phyloP scores from a whole-genome alignment of 2,888 invertebrate genomes.

The Helleia helle region DNA sequence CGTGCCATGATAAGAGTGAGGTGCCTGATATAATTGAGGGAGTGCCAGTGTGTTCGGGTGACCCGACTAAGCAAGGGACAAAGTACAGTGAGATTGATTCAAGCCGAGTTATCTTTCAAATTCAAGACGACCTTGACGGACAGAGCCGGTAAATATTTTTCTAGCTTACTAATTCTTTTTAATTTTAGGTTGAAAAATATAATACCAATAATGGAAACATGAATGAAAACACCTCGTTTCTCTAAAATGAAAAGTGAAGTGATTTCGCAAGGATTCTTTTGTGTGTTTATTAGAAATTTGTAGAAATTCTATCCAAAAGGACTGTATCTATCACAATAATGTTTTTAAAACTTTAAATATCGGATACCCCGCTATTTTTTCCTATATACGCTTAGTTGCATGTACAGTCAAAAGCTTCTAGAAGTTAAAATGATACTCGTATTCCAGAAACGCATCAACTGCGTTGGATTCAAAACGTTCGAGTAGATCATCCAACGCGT shows the following conservation, averaged over 20 bases:
- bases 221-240: too few relatives aligned
- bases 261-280: too few relatives aligned
- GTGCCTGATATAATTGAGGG: constrained; percentile 70
- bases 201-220: too few relatives aligned
- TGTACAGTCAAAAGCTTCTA: background rate
- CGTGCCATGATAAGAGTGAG: constrained; percentile 62
- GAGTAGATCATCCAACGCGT: constrained; percentile 60
- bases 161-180: background rate
- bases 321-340: too few relatives aligned
- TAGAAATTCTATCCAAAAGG: too few relatives aligned
- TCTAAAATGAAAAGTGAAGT: too few relatives aligned
- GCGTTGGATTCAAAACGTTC: constrained; percentile 49
- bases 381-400: background rate
- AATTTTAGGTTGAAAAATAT: too few relatives aligned
- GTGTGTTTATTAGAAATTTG: too few relatives aligned
- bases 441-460: constrained; percentile 18
- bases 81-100: constrained; percentile 37
- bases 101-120: constrained; percentile 48
- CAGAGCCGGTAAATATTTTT: constrained; percentile 38
- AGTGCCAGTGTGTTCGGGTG: constrained; percentile 61
- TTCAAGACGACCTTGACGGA: constrained; percentile 45
- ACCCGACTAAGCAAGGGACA: constrained; percentile 40
- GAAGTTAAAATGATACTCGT: constrained; percentile 1
- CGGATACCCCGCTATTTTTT: too few relatives aligned
- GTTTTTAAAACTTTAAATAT: too few relatives aligned